Evolutionary conservation across 2,888 invertebrate species (phyloP), one percentile per base, ranked within the genome.

Genomic region (Byasa hedistus): DNA sequence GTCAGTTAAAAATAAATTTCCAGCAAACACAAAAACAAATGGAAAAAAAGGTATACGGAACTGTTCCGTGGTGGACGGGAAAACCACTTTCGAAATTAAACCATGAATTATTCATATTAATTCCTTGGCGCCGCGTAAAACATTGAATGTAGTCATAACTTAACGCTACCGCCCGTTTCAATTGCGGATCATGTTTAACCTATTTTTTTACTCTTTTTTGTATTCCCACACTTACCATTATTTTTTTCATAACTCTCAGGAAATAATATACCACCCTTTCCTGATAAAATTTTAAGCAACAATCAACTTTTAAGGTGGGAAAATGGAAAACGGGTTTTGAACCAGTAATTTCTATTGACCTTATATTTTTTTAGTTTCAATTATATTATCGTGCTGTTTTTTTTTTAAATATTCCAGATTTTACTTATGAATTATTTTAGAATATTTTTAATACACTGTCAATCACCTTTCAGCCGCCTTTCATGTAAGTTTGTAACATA

Each of bases 41-140:
- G 52, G 12, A 54, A 54, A 22, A 22, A n/a, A 22, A 54, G 12
- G 52, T 23, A 54, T 15, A 39, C 15, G 15, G n/a, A 54, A 22
- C 15, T 54, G 22, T 54, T 22, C 52, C 7, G 22, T 15, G 52
- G 22, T 54, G 23, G n/a, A 23, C 22, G 52, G 12, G 3, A n/a
- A 61, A 64, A 64, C 32, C 63, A 64, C 51, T 64, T 64, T 57
- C 63, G 5, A 23, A 51, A 64, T 57, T 64, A 57, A 57, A 52
- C 19, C 21, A 3, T 62, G 62, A 62, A 62, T 62, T 62, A 62
- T 62, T 62, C 55, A 62, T 62, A 56, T 24, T 62, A 56, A 62
- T 62, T 56, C 39, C 62, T 39, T 56, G 54, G 56, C 56, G 56
- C 17, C 23, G 39, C 44, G n/a, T 55, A 23, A 61, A 58, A 39